phyloP scores from a whole-genome alignment of 2,797 vertebrate species.

The Parotocinclus haroldoi region DNA sequence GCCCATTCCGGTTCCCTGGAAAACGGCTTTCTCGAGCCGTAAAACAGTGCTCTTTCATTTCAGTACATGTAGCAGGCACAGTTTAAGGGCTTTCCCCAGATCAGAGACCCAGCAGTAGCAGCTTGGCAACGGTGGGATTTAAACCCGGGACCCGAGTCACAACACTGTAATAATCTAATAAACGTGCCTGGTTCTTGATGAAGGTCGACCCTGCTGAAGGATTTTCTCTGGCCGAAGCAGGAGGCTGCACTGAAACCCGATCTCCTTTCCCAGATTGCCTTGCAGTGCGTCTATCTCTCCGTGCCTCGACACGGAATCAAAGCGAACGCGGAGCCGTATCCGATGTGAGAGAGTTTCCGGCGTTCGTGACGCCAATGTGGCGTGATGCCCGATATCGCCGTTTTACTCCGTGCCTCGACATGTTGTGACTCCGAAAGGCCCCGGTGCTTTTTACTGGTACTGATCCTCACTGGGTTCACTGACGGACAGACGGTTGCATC shows the following conservation, averaged over 20 bases:
- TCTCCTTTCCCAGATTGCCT: neutral
- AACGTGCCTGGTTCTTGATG: too few relatives aligned
- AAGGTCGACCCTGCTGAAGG: neutral
- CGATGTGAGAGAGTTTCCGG: neutral
- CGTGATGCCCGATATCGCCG: too few relatives aligned
- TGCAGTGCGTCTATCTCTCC: neutral
- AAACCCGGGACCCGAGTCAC: too few relatives aligned
- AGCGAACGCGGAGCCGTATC: slow-evolving; percentile 4
- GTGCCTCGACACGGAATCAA: neutral
- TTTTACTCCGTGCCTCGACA: neutral
- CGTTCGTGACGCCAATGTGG: too few relatives aligned
- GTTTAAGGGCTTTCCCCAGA: too few relatives aligned
- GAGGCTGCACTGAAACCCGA: slow-evolving; percentile 1
- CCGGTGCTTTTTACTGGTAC: neutral
- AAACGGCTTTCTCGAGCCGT: too few relatives aligned
- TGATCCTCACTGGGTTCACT: neutral
- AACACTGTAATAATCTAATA: too few relatives aligned
- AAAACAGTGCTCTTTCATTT: too few relatives aligned
- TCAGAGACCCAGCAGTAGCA: too few relatives aligned
- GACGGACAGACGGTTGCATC: neutral
- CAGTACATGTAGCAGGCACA: too few relatives aligned
- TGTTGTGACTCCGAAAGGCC: neutral
- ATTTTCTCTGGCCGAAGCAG: neutral
- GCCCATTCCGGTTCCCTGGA: too few relatives aligned
- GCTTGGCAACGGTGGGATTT: too few relatives aligned